These are phyloP conservation scores for Drosophila anomelani DNA, from an alignment of 2,888 invertebrate genomes.

Conservation along the genomic window DNA sequence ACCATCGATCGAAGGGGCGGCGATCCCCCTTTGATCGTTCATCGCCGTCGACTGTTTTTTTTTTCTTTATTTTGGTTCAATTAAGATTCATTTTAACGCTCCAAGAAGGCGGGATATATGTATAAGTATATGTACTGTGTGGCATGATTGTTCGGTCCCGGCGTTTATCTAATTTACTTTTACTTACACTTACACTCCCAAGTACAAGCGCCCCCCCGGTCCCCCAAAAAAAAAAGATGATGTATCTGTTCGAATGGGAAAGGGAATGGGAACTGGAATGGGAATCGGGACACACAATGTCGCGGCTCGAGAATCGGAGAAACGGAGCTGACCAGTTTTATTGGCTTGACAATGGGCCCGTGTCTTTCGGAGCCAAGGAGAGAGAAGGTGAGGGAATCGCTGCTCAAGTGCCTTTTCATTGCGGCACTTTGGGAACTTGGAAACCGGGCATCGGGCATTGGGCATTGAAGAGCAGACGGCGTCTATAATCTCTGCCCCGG, in stretches of 20 bases:
- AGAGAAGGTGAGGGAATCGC: conserved; percentile 58
- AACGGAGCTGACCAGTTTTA: conserved; percentile 54
- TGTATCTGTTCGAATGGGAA: conserved; percentile 33
- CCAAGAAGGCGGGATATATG: conserved; percentile 10
- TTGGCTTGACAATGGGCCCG: conserved; percentile 78
- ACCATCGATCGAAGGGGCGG: conserved; percentile 44
- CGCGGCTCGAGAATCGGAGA: conserved; percentile 23
- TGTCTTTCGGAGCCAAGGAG: conserved; percentile 32
- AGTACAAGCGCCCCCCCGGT: conserved; percentile 61
- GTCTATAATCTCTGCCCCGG: conserved; percentile 42
- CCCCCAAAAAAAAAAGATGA: conserved; percentile 28
- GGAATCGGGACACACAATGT: conserved; percentile 27
- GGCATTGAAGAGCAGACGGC: neutral
- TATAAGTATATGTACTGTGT: conserved; percentile 7
- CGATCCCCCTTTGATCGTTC: conserved; percentile 60
- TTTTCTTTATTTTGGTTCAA: conserved; percentile 60
- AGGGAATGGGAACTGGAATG: conserved; percentile 10
- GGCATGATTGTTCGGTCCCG: conserved; percentile 69
- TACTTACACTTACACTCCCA: conserved; percentile 66
- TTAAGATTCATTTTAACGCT: conserved; percentile 75
- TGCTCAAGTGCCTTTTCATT: conserved; percentile 49
- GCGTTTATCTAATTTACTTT: conserved; percentile 79
- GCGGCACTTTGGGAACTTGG: conserved; percentile 34
- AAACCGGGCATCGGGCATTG: neutral
- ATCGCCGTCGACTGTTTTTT: conserved; percentile 49